Evolutionary conservation across 2,113 vertebrate species (phyloP).

Genomic region (Erythrolamprus reginae): DNA sequence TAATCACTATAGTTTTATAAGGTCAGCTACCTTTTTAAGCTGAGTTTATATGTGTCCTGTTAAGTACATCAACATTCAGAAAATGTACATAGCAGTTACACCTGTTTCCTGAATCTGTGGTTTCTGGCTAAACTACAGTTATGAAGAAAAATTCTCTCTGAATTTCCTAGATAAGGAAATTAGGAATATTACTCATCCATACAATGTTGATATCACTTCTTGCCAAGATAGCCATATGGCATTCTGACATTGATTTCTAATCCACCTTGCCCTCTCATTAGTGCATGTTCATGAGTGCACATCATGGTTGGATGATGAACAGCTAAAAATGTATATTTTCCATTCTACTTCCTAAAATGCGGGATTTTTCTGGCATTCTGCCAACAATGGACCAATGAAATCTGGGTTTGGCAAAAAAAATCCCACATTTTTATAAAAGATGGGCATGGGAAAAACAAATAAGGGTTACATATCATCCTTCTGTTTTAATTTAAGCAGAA

Average conservation of each 20-base stretch:
- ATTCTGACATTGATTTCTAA: not conserved
- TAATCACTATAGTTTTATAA: not conserved
- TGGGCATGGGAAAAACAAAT: not conserved
- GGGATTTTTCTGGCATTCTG: not conserved
- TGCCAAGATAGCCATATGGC: not conserved
- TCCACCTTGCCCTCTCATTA: not conserved
- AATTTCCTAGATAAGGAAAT: not conserved
- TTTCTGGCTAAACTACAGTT: not conserved
- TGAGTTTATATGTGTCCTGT: not conserved
- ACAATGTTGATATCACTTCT: not conserved
- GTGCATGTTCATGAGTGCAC: not conserved
- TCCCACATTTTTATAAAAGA: not conserved
- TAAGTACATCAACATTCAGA: not conserved
- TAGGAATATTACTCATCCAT: not conserved
- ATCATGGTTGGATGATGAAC: not conserved
- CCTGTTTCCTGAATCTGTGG: not conserved
- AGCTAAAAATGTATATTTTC: not conserved
- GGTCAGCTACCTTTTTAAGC: not conserved
- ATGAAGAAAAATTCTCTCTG: not conserved
- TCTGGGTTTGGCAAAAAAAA: not conserved
- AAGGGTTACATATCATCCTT: not conserved
- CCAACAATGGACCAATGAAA: not conserved
- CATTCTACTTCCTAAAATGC: not conserved
- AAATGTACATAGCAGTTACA: not conserved
- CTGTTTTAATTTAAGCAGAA: not conserved